Conservation (phyloP, 2,888 invertebrate genomes). For the Neria commutata region DNA sequence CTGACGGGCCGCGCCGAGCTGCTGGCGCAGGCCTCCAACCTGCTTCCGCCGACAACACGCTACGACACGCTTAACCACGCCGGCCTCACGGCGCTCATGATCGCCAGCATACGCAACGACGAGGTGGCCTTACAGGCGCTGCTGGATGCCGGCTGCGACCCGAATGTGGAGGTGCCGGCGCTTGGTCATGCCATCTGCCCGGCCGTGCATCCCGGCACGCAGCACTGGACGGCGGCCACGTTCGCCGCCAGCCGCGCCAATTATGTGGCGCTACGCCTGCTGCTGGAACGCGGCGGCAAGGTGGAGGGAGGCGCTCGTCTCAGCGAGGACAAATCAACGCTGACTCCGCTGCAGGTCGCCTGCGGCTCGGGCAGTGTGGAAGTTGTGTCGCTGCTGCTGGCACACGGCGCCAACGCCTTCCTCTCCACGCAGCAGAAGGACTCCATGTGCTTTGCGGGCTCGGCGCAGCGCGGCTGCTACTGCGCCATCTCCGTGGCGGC, state of each 20-base stretch:
- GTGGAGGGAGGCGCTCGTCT: constrained; percentile 85
- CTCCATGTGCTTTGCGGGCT: constrained; percentile 82
- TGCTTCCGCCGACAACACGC: constrained; percentile 73
- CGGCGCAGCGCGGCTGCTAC: constrained; percentile 85
- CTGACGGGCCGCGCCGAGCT: constrained; percentile 81
- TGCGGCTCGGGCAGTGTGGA: constrained; percentile 82
- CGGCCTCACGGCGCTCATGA: constrained; percentile 84
- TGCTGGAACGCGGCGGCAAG: constrained; percentile 80
- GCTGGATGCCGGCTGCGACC: constrained; percentile 81
- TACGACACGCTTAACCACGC: constrained; percentile 79
- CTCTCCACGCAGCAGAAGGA: constrained; percentile 83
- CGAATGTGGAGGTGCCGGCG: constrained; percentile 78
- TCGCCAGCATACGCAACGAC: constrained; percentile 80
- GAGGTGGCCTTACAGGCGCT: constrained; percentile 76
- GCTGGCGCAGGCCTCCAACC: constrained; percentile 75
- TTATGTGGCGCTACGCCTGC: constrained; percentile 68
- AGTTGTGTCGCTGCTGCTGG: constrained; percentile 77
- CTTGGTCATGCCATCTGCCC: constrained; percentile 62
- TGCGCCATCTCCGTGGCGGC: constrained; percentile 90
- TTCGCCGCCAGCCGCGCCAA: constrained; percentile 73
- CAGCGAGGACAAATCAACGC: constrained; percentile 83
- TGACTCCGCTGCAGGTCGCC: constrained; percentile 88
- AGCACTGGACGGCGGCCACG: constrained; percentile 87
- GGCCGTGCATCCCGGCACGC: constrained; percentile 71
- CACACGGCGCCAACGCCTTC: constrained; percentile 88